Conservation (phyloP, 2,888 invertebrate species). For the Cecidostiba fungosa region DNA sequence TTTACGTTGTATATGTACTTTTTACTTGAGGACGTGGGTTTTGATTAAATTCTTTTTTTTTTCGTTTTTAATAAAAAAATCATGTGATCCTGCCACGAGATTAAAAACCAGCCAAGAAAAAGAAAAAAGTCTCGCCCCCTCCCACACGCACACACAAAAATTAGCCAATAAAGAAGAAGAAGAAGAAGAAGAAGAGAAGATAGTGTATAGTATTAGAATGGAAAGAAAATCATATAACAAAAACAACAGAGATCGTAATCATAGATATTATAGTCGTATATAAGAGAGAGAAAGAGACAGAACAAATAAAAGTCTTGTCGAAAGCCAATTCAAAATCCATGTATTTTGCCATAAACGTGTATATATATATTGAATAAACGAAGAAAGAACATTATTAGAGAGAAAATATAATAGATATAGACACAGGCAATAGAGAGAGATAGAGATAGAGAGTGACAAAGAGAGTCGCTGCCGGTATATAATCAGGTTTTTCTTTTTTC, state of each 20-base stretch:
- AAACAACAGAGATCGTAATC: background rate
- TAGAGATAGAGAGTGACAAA: constrained; percentile 65
- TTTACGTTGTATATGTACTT: no score
- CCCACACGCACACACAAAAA: background rate
- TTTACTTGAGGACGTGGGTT: background rate
- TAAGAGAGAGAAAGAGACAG: background rate
- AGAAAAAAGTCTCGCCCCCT: background rate
- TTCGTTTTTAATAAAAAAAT: no score
- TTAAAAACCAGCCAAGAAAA: background rate
- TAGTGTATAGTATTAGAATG: background rate
- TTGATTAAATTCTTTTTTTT: background rate
- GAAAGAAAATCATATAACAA: background rate
- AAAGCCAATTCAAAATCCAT: constrained; percentile 17
- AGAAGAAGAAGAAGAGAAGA: background rate
- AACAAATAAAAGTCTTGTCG: background rate
- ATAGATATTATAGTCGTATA: no score
- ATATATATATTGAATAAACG: background rate
- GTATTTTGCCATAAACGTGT: constrained; percentile 3
- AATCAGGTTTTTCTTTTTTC: background rate
- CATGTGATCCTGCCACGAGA: background rate
- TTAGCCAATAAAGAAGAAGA: background rate
- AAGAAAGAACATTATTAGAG: constrained; percentile 5
- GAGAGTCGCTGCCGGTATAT: constrained; percentile 72
- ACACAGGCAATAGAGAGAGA: background rate
- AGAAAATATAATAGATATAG: constrained; percentile 9